Evolutionary conservation across 2,888 invertebrate species (phyloP), one percentile per base, ranked within the genome.

Genomic region (Tenthredo scrophulariae): DNA sequence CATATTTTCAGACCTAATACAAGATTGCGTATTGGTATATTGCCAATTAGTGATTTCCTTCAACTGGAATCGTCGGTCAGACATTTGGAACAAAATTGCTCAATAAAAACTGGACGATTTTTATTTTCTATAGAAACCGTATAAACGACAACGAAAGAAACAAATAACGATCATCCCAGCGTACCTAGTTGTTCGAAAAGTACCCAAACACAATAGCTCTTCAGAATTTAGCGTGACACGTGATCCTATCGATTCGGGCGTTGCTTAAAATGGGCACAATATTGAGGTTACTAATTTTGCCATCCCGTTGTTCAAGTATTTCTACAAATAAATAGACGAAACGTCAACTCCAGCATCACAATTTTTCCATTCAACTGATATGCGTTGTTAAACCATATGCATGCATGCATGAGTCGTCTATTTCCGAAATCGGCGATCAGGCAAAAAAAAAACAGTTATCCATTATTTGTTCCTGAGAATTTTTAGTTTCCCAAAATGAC

Each of bases 191-290:
- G 33, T 77, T 77, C 50, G 9, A 33, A 77, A 29, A 50, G 65
- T 37, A 43, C 40, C 80, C 26, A 33, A 62, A 80, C 80, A 40
- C n/a, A 80, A 80, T 43, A 80, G 58, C 80, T 65, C 80, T 58
- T 62, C 29, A 40, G 80, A 62, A 62, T 65, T 80, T 62, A 43
- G 62, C 58, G 43, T 29, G 80, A 62, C 80, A 80, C 80, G 80
- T 80, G 80, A 80, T 62, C 62, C 80, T 65, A 77, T 80, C 40
- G 80, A 80, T 58, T 40, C 33, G 65, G 22, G 29, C 65, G 40
- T 18, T 80, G 33, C 67, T n/a, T 13, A 67, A 33, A 70, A 37
- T n/a, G 9, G 29, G 65, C 70, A 67, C 43, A 50, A 46, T 26
- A 83, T n/a, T 83, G 29, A 67, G 22, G 72, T 43, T 74, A 43